Base-by-base conservation (phyloP, 2,113 vertebrate species). In the Oriolus oriolus region DNA sequence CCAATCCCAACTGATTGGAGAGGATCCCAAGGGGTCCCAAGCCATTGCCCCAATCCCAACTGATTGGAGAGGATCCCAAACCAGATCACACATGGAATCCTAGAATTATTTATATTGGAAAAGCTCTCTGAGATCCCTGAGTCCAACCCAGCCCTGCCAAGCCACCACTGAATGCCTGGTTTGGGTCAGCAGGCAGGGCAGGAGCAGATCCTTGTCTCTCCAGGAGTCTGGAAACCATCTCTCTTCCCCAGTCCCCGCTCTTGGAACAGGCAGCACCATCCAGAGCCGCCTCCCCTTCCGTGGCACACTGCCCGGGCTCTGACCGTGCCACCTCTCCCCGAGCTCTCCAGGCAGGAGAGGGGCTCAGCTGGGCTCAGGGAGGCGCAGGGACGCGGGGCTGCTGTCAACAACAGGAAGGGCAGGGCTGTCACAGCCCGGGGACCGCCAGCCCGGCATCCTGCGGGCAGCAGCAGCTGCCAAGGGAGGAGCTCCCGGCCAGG, bases 261-360 rank as follows among this genome's bases (percentile, higher is more conserved):
- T 31, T 27, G 88, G 80, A 61, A 47, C 11, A 31, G 56, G 47
- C 82, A 54, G 60, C 23, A 1, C 16, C 17, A 16, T 16, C 68
- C 24, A 42, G 3, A 2, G 5, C 33, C 7, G 1, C 47, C 33
- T 74, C 71, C 60, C 49, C 26, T 57, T 10, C 50, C 4, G 1
- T 0, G 3, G 31, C 61, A 26, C 30, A 2, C 42, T 9, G 30
- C 33, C 54, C 2, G 0, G 6, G 60, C 3, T 4, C 39, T 24
- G 50, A 8, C 39, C 13, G 11, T 1, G 2, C 56, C 16, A 0
- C 1, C 45, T 35, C 45, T 59, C 13, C 13, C 49, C 4, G 22
- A n/a, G 70, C 28, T 17, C 66, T 17, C 18, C 45, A 0, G 1
- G 1, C 7, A 2, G 4, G 33, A 11, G 17, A 6, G 65, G 44